phyloP scores from a whole-genome alignment of 2,888 invertebrate genomes.

The Reticulitermes lucifugus region DNA sequence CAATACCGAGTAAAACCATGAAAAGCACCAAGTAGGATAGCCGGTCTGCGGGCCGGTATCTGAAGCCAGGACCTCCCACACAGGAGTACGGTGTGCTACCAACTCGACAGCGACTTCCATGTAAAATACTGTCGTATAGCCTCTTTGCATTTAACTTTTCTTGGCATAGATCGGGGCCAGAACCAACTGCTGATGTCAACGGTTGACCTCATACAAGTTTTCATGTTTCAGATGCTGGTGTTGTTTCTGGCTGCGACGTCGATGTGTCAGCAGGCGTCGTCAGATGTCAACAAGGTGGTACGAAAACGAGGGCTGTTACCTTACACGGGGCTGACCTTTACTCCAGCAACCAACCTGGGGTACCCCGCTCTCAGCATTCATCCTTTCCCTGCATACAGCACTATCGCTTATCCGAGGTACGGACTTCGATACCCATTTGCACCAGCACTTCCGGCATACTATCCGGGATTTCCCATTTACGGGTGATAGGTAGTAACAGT shows the following conservation, averaged over 20 bases:
- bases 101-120: no score
- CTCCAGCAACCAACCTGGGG: neutral
- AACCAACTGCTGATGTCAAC: no score
- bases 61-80: no score
- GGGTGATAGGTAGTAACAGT: neutral
- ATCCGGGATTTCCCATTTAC: neutral
- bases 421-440: constrained; percentile 1
- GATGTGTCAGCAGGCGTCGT: neutral
- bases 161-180: no score
- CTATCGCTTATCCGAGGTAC: neutral
- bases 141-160: no score
- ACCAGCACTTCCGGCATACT: neutral
- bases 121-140: no score
- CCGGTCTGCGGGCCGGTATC: no score
- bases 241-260: neutral
- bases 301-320: neutral
- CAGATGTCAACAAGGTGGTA: neutral
- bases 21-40: no score
- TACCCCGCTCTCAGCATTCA: neutral
- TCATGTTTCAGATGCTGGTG: neutral
- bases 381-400: neutral
- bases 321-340: neutral
- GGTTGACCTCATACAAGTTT: no score
- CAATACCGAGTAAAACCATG: no score
- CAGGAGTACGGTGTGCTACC: no score